Conservation (phyloP, 2,113 vertebrate species). For the Ranitomeya imitator region DNA sequence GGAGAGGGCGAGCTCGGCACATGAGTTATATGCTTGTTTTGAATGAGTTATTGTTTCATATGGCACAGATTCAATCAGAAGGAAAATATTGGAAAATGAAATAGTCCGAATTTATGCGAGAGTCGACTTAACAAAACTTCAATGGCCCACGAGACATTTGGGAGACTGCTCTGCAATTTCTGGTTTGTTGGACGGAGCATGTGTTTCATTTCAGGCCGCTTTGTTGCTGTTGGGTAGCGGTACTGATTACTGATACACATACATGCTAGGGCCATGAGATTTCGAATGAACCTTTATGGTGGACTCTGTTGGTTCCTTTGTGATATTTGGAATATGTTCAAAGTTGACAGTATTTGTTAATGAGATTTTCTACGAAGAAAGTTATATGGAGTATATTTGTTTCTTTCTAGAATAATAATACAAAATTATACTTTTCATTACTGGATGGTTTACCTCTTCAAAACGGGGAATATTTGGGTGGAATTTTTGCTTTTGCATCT, state of each 20-base stretch:
- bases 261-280: neutral
- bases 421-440: too few species aligned
- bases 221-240: constrained; percentile 22
- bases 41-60: constrained; percentile 51
- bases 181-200: constrained; percentile 16
- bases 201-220: constrained; percentile 13
- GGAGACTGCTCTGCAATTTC: constrained; percentile 19
- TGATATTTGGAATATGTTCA: neutral
- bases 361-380: neutral
- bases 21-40: constrained; percentile 50
- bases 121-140: constrained; percentile 31
- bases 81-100: constrained; percentile 44
- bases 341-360: neutral
- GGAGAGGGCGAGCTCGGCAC: neutral
- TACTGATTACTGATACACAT: constrained; percentile 1
- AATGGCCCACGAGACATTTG: constrained; percentile 22
- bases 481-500: too few species aligned
- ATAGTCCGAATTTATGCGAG: constrained; percentile 29
- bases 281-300: neutral
- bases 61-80: constrained; percentile 44
- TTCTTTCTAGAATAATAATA: too few species aligned
- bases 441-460: too few species aligned
- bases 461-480: too few species aligned
- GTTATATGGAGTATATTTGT: neutral
- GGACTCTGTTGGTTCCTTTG: neutral